Conservation (phyloP, 2,888 invertebrate species). For the Drosophila phalerata region DNA sequence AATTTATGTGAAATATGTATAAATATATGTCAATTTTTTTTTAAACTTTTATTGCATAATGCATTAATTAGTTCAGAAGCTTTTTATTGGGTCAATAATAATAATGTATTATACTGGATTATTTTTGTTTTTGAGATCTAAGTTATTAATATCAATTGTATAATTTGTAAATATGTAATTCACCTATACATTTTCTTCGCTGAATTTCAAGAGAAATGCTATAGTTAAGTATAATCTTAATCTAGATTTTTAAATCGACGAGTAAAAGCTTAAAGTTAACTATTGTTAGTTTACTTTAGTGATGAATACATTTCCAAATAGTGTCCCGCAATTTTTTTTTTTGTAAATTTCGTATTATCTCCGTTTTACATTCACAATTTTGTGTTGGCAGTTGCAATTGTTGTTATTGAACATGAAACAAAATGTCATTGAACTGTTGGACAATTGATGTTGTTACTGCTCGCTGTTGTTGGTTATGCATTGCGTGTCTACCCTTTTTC, state of each 20-base stretch:
- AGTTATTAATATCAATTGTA: background rate
- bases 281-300: background rate
- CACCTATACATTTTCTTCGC: background rate
- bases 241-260: background rate
- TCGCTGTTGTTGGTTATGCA: slow-evolving; percentile 54
- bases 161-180: background rate
- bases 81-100: slow-evolving; percentile 5
- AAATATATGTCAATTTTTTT: background rate
- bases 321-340: background rate
- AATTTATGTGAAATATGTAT: slow-evolving; percentile 2
- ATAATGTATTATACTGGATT: background rate
- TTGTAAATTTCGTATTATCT: slow-evolving; percentile 5
- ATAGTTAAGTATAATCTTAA: background rate
- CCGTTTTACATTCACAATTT: slow-evolving; percentile 29
- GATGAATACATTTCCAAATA: background rate
- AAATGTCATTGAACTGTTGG: slow-evolving; percentile 72
- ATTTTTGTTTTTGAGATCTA: background rate
- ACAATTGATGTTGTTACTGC: slow-evolving; percentile 27
- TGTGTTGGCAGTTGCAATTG: slow-evolving; percentile 48
- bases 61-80: background rate
- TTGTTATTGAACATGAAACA: slow-evolving; percentile 71
- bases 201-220: no score
- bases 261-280: background rate
- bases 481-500: slow-evolving; percentile 58
- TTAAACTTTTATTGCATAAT: slow-evolving; percentile 2